Evolutionary conservation across 2,113 vertebrate genomes (phyloP), one percentile per base, ranked within the genome.

Genomic region (Spizaetus ornatus): DNA sequence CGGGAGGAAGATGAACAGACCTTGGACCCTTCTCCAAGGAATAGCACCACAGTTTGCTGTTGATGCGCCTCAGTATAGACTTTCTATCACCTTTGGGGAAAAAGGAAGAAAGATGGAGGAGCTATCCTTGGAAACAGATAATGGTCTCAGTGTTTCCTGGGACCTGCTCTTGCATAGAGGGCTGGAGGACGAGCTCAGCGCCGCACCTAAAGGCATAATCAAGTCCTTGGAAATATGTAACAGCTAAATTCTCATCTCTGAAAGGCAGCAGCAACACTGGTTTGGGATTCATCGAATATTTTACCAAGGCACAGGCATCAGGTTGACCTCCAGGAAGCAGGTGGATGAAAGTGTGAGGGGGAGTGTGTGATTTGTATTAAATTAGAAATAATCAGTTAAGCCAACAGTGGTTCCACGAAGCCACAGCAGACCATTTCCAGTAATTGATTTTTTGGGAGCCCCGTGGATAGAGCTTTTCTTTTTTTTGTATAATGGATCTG

Each of bases 341-440:
- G 47, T 70, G 38, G 63, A 74, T 95, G 61, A 56, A 82, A 83
- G 58, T 34, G 34, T 67, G 71, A 85, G 53, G 29, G 53, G 9
- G 63, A 52, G 26, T 70, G 81, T 84, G 76, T 83, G 67, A 90
- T 88, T 82, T 89, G 47, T 95, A 74, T 96, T 91, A 95, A 93
- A 90, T 95, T 69, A 96, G 95, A 97, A 97, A 87, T 82, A 97
- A 94, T 86, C 96, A 77, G 95, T 95, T 96, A 97, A 97, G 67
- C 90, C 92, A 80, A 91, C 83, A 84, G 82, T 17, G 27, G 82
- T 95, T 81, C n/a, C 73, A 66, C 62, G 6, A 95, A 95, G 67
- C 80, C 86, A 83, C 92, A 94, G 85, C 52, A 95, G 82, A 95
- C 65, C 87, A 88, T 81, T 97, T 92, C 63, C 73, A 96, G 96